Percentiles rank a stretch among this genome's conserved stretches.
phyloP scores from a whole-genome alignment of 2,113 vertebrate species.

The Marmota flaviventris region DNA sequence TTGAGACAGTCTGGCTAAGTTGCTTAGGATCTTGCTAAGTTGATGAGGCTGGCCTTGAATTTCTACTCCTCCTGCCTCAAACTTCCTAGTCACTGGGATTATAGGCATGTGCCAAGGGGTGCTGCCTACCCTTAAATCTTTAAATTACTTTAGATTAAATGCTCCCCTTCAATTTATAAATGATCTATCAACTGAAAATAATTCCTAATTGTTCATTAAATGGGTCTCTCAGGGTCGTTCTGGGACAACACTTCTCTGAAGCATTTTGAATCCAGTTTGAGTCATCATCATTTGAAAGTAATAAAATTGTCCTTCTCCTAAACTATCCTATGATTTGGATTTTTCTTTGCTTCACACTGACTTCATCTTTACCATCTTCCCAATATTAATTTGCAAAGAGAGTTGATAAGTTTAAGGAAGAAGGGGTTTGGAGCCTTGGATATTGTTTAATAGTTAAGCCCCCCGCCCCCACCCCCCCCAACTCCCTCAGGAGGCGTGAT shows the following conservation, averaged over 20 bases:
- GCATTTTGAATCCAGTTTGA: slow-evolving; percentile 33
- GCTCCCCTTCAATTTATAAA: slow-evolving; percentile 18
- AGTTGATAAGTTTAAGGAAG: slow-evolving; percentile 40
- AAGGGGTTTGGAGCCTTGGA: not conserved
- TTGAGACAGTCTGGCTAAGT: too few species aligned
- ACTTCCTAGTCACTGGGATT: too few species aligned
- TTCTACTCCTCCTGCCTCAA: too few species aligned
- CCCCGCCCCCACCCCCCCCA: not conserved
- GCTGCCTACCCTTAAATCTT: not conserved
- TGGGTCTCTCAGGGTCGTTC: not conserved
- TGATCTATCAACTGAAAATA: slow-evolving; percentile 42
- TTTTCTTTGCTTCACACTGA: slow-evolving; percentile 48
- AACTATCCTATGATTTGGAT: slow-evolving; percentile 47
- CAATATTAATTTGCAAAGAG: slow-evolving; percentile 55
- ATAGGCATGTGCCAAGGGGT: too few species aligned
- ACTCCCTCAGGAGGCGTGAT: not conserved
- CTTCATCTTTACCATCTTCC: slow-evolving; percentile 9
- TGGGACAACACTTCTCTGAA: slow-evolving; percentile 30
- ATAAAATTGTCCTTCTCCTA: slow-evolving; percentile 45
- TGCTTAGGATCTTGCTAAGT: too few species aligned
- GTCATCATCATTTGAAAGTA: slow-evolving; percentile 41
- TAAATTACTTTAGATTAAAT: slow-evolving; percentile 61
- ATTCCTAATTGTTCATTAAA: slow-evolving; percentile 61
- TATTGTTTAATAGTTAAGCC: slow-evolving; percentile 40
- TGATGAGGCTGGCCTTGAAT: too few species aligned